These are phyloP conservation scores for Oreonectes daqikongensis DNA, from an alignment of 2,797 vertebrate species.

Conservation along the genomic window DNA sequence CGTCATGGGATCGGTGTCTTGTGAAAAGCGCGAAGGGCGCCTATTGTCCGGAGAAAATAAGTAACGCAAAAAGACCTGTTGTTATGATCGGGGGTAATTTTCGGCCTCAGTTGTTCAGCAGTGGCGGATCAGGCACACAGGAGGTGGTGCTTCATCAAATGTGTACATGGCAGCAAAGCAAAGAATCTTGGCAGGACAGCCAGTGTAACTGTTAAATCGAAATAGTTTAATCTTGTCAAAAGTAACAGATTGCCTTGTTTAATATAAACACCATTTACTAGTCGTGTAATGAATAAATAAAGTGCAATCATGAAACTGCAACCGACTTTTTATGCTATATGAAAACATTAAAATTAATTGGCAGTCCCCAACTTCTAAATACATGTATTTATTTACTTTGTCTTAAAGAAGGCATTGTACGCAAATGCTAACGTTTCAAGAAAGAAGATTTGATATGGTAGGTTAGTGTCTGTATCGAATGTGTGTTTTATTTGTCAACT, in stretches of 20 bases:
- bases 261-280: not conserved
- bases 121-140: slow-evolving; percentile 72
- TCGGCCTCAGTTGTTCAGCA: slow-evolving; percentile 64
- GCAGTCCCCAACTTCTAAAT: not conserved
- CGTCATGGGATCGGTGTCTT: slow-evolving; percentile 60
- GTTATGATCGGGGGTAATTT: slow-evolving; percentile 78
- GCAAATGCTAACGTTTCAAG: not conserved
- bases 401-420: not conserved
- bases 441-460: not conserved
- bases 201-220: not conserved
- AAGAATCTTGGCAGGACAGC: slow-evolving; percentile 38
- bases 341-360: not conserved
- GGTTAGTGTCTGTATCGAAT: not conserved
- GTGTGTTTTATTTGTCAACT: not conserved
- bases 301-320: not conserved
- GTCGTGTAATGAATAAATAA: not conserved
- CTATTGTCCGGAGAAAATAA: slow-evolving; percentile 64
- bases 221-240: not conserved
- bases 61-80: slow-evolving; percentile 74
- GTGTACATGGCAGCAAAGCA: slow-evolving; percentile 47
- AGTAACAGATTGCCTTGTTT: not conserved
- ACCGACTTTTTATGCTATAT: not conserved
- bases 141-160: slow-evolving; percentile 68
- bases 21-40: slow-evolving; percentile 60
- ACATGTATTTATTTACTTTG: not conserved